These are phyloP conservation scores for Minunthozetes semirufus DNA, from an alignment of 2,888 invertebrate species.

Conservation along the genomic window DNA sequence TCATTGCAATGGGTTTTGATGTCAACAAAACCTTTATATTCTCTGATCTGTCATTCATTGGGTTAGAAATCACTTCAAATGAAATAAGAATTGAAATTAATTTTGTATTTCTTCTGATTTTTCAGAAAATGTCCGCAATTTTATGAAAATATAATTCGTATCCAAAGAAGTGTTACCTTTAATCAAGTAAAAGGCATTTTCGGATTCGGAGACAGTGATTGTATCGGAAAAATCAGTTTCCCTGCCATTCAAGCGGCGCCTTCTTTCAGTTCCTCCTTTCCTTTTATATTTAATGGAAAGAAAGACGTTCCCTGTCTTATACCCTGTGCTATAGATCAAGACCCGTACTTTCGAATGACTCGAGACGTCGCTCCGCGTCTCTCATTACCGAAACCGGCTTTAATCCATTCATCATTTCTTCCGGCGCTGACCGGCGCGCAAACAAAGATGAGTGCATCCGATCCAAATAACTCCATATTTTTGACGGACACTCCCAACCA, in stretches of 20 bases:
- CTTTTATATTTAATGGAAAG: conserved; percentile 74
- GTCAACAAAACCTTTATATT: conserved; percentile 93
- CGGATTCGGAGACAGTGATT: conserved; percentile 91
- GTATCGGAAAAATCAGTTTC: conserved; percentile 93
- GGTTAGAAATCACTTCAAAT: conserved; percentile 56
- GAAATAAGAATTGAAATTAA: not conserved
- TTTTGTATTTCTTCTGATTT: conserved; percentile 36
- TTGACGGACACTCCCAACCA: conserved; percentile 91
- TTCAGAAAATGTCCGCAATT: conserved; percentile 74
- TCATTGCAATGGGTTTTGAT: conserved; percentile 93
- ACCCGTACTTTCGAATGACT: conserved; percentile 98
- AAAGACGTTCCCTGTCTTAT: conserved; percentile 74
- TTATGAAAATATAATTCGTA: conserved; percentile 82
- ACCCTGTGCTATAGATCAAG: conserved; percentile 95
- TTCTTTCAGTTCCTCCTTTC: conserved; percentile 79
- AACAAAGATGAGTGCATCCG: conserved; percentile 97
- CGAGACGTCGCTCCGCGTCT: conserved; percentile 93
- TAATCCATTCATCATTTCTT: conserved; percentile 79
- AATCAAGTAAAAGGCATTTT: conserved; percentile 98
- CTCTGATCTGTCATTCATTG: conserved; percentile 85
- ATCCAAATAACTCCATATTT: conserved; percentile 84
- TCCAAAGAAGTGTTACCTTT: conserved; percentile 90
- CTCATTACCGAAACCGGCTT: conserved; percentile 76
- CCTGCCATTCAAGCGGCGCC: conserved; percentile 96
- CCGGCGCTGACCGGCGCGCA: conserved; percentile 93